A percentile compares a stretch with the other conserved stretches of the same genome.
Conservation (phyloP, 2,888 invertebrate genomes). For the Marronus borbonicus region DNA sequence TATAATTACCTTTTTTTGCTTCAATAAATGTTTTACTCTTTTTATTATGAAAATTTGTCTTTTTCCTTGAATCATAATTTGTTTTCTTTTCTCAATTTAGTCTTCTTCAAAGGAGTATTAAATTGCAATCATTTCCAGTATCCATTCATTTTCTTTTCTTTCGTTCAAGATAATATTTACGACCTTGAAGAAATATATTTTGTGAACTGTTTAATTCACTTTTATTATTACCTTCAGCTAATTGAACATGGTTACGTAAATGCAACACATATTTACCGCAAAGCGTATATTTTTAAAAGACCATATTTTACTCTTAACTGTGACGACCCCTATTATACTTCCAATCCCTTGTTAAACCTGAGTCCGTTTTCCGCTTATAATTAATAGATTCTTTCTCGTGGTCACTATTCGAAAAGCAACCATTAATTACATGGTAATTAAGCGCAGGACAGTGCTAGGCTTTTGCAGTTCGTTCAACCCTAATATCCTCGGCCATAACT, state of each 20-base stretch:
- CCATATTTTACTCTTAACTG: conserved; percentile 5
- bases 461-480: conserved; percentile 53
- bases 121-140: too few relatives aligned
- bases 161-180: too few relatives aligned
- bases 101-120: too few relatives aligned
- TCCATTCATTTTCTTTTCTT: too few relatives aligned
- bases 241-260: not conserved
- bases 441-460: conserved; percentile 64
- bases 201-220: too few relatives aligned
- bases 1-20: too few relatives aligned
- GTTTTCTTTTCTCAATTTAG: too few relatives aligned
- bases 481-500: conserved; percentile 49
- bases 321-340: not conserved
- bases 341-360: conserved; percentile 56
- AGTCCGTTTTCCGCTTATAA: conserved; percentile 62
- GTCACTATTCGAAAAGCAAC: conserved; percentile 65
- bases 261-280: not conserved
- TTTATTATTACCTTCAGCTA: too few relatives aligned
- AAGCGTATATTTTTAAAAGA: not conserved
- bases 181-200: too few relatives aligned
- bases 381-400: conserved; percentile 65
- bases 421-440: conserved; percentile 69
- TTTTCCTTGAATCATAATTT: too few relatives aligned
- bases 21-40: too few relatives aligned
- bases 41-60: too few relatives aligned